Percentiles rank a stretch among this genome's conserved stretches.
Evolutionary conservation across 2,113 vertebrate species (phyloP).

Genomic region (Cheirogaleus medius): DNA sequence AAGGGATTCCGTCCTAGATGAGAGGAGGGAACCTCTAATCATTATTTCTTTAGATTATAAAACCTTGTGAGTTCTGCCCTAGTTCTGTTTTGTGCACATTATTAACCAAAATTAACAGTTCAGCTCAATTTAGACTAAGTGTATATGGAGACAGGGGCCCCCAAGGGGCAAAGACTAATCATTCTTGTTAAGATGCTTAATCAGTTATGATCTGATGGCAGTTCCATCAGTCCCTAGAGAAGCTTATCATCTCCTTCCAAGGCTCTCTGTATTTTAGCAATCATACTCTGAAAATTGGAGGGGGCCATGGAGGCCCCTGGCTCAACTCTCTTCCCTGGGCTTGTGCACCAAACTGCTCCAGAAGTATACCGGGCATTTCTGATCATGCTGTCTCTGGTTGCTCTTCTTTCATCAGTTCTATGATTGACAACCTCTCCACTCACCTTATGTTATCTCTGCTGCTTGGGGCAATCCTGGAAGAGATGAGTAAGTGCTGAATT

Average conservation of each 20-base stretch:
- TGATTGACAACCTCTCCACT: neutral
- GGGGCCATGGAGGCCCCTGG: neutral
- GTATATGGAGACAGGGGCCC: neutral
- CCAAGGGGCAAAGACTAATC: neutral
- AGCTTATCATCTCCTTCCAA: neutral
- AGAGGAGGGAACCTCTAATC: neutral
- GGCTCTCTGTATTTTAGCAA: neutral
- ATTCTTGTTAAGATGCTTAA: neutral
- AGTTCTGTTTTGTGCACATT: neutral
- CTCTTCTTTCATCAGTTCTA: neutral
- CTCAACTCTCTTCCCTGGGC: neutral
- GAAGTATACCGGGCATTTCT: neutral
- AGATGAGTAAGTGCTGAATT: neutral
- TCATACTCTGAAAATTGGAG: neutral
- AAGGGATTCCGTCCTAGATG: neutral
- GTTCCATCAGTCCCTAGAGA: neutral
- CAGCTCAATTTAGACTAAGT: neutral
- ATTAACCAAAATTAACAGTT: neutral
- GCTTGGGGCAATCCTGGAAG: neutral
- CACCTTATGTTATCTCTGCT: neutral
- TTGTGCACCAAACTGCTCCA: rapidly evolving
- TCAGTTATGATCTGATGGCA: neutral
- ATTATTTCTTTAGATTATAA: neutral
- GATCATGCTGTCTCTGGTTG: neutral
- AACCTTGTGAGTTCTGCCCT: neutral